Base-by-base conservation (phyloP, 1,140 invertebrate genomes). In the Drosophila erecta region DNA sequence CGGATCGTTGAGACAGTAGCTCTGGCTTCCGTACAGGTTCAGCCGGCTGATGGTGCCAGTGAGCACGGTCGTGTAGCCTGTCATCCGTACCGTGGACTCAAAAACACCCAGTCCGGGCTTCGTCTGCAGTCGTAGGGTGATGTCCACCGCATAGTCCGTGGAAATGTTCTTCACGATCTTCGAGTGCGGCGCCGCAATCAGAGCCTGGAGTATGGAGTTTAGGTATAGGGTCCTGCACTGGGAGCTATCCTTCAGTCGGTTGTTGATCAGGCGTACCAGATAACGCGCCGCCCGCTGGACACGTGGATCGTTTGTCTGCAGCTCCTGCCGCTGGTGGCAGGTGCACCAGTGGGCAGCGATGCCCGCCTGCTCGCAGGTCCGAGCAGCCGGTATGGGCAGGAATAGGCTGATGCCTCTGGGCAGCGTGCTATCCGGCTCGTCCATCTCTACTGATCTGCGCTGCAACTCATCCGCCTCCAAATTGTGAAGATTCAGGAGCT, bases 271-370 rank as follows among this genome's bases (percentile, higher is more conserved):
- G 0, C 92, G 76, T 0, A 96, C 92, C 4, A 96, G 79, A 71
- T 94, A 94, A 0, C 92, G 81, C 0, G 94, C 94, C 1, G 94
- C 94, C 10, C 93, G 92, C 3, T 90, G 73, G 0, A 93, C 94
- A 6, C 93, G 79, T 0, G 78, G 84, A 77, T 95, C 93, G 11
- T 94, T 93, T 0, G 92, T 90, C 0, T 93, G 78, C 11, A 95
- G 79, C 66, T 94, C 94, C 43, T 91, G 87, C 10, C 93, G 94
- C 57, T 93, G 93, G 66, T 96, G 94, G 80, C 97, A 98, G 14
- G 96, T 96, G 84, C 97, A 98, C 95, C 96, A 98, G 79, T 97
- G 96, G 33, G 95, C 94, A 1, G 95, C 94, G 40, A 98, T 97
- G 0, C 93, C 94, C 0, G 97, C 97, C 50, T 93, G 92, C 27